These are phyloP conservation scores for Pterostichus madidus DNA, from an alignment of 2,888 invertebrate genomes.

Conservation along the genomic window DNA sequence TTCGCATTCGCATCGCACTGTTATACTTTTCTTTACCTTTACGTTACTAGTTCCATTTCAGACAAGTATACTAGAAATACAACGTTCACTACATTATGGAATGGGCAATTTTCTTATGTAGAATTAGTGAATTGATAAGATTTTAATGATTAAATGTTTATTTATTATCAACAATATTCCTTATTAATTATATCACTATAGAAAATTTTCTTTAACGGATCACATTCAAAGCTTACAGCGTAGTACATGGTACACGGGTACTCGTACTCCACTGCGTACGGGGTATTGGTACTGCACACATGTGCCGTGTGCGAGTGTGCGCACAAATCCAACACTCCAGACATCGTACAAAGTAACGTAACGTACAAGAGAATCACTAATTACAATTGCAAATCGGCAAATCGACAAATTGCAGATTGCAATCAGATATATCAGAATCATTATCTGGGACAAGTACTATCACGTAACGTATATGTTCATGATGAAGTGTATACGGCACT, in stretches of 20 bases:
- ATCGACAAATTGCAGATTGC: neutral
- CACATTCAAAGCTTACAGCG: slow-evolving; percentile 62
- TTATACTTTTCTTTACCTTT: slow-evolving; percentile 5
- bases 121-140: slow-evolving; percentile 57
- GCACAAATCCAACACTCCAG: slow-evolving; percentile 59
- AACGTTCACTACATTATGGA: slow-evolving; percentile 66
- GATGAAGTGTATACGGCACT: slow-evolving; percentile 11
- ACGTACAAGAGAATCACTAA: slow-evolving; percentile 22
- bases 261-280: slow-evolving; percentile 50
- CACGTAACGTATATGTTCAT: slow-evolving; percentile 11
- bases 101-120: slow-evolving; percentile 61
- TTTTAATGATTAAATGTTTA: slow-evolving; percentile 49
- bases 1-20: slow-evolving; percentile 6
- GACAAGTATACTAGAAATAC: slow-evolving; percentile 50
- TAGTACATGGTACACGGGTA: slow-evolving; percentile 58
- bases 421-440: neutral
- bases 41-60: slow-evolving; percentile 26
- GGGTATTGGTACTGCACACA: slow-evolving; percentile 39
- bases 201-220: slow-evolving; percentile 61
- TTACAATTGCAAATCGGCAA: neutral
- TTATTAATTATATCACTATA: slow-evolving; percentile 66
- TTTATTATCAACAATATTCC: slow-evolving; percentile 61
- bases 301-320: slow-evolving; percentile 52
- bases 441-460: slow-evolving; percentile 24
- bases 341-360: slow-evolving; percentile 51